These are phyloP conservation scores for Vulpes lagopus DNA, from an alignment of 2,113 vertebrate species.

Conservation along the genomic window DNA sequence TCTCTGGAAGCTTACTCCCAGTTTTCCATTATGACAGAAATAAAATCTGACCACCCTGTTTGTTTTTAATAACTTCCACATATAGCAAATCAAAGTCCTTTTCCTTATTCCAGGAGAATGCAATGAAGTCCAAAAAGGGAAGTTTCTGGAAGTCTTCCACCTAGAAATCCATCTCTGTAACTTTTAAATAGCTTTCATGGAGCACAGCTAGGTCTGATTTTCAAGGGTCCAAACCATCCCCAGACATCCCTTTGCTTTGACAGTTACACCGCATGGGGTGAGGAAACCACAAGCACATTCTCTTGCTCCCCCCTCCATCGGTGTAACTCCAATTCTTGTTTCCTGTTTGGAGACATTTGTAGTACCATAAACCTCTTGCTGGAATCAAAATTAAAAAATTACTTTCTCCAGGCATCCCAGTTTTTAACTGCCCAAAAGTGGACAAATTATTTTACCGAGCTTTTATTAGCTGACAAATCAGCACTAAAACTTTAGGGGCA, in stretches of 20 bases:
- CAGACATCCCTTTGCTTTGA: not conserved
- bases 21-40: slow-evolving; percentile 13
- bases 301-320: not conserved
- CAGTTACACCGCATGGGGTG: not conserved
- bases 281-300: not conserved
- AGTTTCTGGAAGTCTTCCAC: not conserved
- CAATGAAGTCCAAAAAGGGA: not conserved
- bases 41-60: not conserved
- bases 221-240: not conserved
- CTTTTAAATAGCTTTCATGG: slow-evolving; percentile 19
- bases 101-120: not conserved
- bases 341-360: not conserved
- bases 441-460: not conserved
- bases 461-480: slow-evolving; percentile 20
- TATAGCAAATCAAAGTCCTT: not conserved
- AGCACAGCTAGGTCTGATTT: not conserved
- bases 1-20: not conserved
- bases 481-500: not conserved
- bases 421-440: not conserved
- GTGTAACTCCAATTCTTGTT: not conserved
- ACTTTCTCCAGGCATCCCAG: not conserved
- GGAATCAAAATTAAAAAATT: not conserved
- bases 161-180: not conserved
- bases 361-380: not conserved
- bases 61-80: not conserved